phyloP scores from a whole-genome alignment of 2,113 vertebrate species.

The Ascaphus truei region DNA sequence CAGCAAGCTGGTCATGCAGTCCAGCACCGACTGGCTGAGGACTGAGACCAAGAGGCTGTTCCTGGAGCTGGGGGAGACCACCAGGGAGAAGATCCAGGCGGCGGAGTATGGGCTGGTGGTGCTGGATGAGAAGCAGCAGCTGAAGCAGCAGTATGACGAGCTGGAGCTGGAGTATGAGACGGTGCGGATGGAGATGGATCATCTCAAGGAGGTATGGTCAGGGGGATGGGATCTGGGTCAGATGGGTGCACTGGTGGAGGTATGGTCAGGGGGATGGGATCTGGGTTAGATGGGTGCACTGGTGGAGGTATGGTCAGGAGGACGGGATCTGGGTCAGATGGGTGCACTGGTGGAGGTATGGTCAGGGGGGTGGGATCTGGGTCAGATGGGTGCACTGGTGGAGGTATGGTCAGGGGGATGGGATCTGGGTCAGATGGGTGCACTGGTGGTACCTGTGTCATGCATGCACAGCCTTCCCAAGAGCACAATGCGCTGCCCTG shows the following conservation, averaged over 20 bases:
- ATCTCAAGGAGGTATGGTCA: conserved; percentile 86
- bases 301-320: background rate
- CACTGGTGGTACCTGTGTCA: too few species aligned
- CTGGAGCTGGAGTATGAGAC: conserved; percentile 87
- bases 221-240: background rate
- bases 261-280: background rate
- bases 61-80: conserved; percentile 88
- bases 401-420: too few species aligned
- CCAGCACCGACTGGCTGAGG: conserved; percentile 83
- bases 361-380: background rate
- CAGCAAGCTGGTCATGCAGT: conserved; percentile 75
- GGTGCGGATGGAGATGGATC: conserved; percentile 83
- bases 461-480: too few species aligned
- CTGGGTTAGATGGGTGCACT: background rate
- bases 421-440: too few species aligned
- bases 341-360: too few species aligned
- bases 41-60: conserved; percentile 81
- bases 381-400: too few species aligned
- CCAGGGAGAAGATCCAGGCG: conserved; percentile 93
- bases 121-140: conserved; percentile 93
- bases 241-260: background rate
- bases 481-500: too few species aligned
- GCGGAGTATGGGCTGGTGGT: conserved; percentile 93
- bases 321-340: background rate
- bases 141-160: conserved; percentile 88